Evolutionary conservation across 2,797 vertebrate species (phyloP), one percentile per base, ranked within the genome.

Genomic region (Amblyopsis hoosieri): DNA sequence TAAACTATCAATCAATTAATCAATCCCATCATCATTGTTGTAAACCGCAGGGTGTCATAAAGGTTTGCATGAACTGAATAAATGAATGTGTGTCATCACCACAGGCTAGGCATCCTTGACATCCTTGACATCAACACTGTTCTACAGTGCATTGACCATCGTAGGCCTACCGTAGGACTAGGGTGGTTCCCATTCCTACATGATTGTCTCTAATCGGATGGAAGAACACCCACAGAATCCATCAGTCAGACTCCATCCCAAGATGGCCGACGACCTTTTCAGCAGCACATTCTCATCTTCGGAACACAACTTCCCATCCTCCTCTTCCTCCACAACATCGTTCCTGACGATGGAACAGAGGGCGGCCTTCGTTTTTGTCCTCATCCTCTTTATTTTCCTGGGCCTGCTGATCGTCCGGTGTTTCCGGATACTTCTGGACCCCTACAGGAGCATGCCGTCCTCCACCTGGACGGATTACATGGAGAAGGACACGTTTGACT

Each of bases 391-490:
- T 68, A 82, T 94, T 71, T 92, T 94, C 82, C 75, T 95, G 63
- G 93, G 92, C 14, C 78, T 94, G 51, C 88, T 95, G 67, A 93
- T 95, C 1, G 87, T 94, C 10, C 93, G 92, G 19, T 95, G 93
- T 62, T 94, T 93, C 81, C 87, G 93, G 52, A 94, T 95, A 80
- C 90, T 95, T 1, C 79, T 94, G 63, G 94, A 95, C 76, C 94
- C 93, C 1, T 94, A 94, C 75, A 91, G 90, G 4, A 94, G 92
- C 83, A 94, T 93, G 92, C 92, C 94, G 0, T 90, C 92, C 49
- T 93, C 93, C 66, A 93, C 90, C 23, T 94, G 93, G 93, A 93
- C 92, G 0, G 92, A 94, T 82, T 92, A 93, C 85, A 91, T 94
- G 92, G 93, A 94, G 74, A 95, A 95, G 74, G 93, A 93, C 76